phyloP scores from a whole-genome alignment of 2,113 vertebrate species.

The Ammodytes marinus region DNA sequence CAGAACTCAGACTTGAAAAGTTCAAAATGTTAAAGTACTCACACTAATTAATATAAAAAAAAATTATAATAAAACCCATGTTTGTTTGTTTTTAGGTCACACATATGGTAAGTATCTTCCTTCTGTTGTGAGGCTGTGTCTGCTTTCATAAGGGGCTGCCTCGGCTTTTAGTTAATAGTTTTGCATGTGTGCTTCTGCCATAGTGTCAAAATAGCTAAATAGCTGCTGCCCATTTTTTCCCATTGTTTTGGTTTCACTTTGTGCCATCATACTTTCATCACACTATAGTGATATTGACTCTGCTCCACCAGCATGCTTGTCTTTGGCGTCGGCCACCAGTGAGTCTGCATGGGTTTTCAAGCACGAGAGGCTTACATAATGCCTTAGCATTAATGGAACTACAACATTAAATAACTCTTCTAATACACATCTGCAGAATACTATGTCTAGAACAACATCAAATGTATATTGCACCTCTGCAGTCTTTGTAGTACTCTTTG shows the following conservation, averaged over 20 bases:
- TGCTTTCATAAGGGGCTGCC: constrained; percentile 86
- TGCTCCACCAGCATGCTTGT: constrained; percentile 83
- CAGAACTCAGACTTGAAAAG: not conserved
- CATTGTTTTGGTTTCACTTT: constrained; percentile 38
- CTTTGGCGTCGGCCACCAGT: constrained; percentile 66
- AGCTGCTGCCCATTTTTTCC: constrained; percentile 53
- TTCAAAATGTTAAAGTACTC: constrained; percentile 16
- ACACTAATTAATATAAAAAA: constrained; percentile 1
- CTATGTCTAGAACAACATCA: not conserved
- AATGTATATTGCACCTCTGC: constrained; percentile 17
- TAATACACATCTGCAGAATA: constrained; percentile 6
- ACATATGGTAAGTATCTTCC: constrained; percentile 97
- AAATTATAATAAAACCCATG: constrained; percentile 74
- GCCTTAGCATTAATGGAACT: not conserved
- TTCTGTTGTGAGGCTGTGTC: constrained; percentile 82
- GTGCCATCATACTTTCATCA: constrained; percentile 35
- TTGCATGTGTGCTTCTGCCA: constrained; percentile 39
- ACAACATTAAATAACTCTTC: constrained; percentile 2
- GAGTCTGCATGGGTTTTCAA: constrained; percentile 59
- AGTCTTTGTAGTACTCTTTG: not conserved
- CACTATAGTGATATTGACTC: constrained; percentile 40
- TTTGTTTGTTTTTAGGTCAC: constrained; percentile 98
- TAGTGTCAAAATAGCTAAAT: constrained; percentile 59
- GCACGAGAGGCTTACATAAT: not conserved
- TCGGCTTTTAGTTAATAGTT: constrained; percentile 60